Evolutionary conservation across 1,140 invertebrate genomes (phyloP).

Genomic region (silkworm (Bombyx mori)): ASM3026992v2 NC_085114.1:11471501-11472000

Average conservation of each 20-base stretch:
- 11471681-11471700: constrained; percentile 5
- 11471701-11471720: constrained; percentile 11
- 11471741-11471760: too few species aligned
- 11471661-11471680: constrained; percentile 4
- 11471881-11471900: too few species aligned
- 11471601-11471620: constrained; percentile 6
- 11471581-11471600: constrained; percentile 2
- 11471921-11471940: too few species aligned
- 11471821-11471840: too few species aligned
- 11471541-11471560: constrained; percentile 14
- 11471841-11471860: too few species aligned
- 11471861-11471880: too few species aligned
- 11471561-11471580: constrained; percentile 7
- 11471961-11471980: constrained; percentile 4
- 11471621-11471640: constrained; percentile 20
- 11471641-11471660: constrained; percentile 17
- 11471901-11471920: too few species aligned
- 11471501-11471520: constrained; percentile 12
- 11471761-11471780: too few species aligned
- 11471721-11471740: not conserved
- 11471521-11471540: constrained; percentile 12
- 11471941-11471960: too few species aligned
- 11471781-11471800: too few species aligned
- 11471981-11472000: constrained; percentile 27
- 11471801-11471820: too few species aligned